These are phyloP conservation scores for Neomicropteryx cornuta DNA, from an alignment of 1,140 invertebrate genomes.

Conservation along the genomic window DNA sequence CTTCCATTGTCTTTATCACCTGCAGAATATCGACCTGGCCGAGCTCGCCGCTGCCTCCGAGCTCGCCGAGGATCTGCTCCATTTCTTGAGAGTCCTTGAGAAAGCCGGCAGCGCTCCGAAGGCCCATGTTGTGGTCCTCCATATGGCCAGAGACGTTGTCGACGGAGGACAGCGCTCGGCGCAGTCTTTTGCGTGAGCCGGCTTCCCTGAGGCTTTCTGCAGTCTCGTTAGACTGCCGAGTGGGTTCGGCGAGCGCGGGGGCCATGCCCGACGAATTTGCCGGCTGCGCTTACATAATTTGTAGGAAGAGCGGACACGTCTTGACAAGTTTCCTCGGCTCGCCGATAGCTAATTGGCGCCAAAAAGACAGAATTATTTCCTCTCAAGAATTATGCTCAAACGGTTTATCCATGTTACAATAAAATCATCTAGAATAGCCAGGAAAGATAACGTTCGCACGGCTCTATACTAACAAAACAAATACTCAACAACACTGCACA, in stretches of 20 bases:
- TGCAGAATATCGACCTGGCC: slow-evolving; percentile 48
- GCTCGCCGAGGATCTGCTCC: slow-evolving; percentile 45
- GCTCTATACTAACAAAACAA: slow-evolving; percentile 30
- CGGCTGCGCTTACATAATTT: slow-evolving; percentile 25
- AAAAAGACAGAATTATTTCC: too few species aligned
- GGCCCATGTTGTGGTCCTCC: slow-evolving; percentile 59
- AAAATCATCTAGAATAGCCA: slow-evolving; percentile 12
- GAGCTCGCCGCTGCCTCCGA: slow-evolving; percentile 38
- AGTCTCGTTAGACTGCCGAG: slow-evolving; percentile 21
- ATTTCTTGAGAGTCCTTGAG: slow-evolving; percentile 39
- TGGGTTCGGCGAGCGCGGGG: slow-evolving; percentile 43
- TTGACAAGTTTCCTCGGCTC: slow-evolving; percentile 17
- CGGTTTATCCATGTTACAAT: slow-evolving; percentile 29
- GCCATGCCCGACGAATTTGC: slow-evolving; percentile 39
- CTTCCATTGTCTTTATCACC: slow-evolving; percentile 55
- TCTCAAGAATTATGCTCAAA: too few species aligned
- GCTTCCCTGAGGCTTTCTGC: slow-evolving; percentile 19
- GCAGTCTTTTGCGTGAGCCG: slow-evolving; percentile 10
- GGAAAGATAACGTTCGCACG: slow-evolving; percentile 19
- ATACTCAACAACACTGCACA: slow-evolving; percentile 23
- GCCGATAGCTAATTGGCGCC: too few species aligned
- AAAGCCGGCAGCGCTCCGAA: slow-evolving; percentile 32
- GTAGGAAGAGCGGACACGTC: slow-evolving; percentile 29
- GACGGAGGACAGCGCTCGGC: slow-evolving; percentile 31
- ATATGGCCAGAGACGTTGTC: slow-evolving; percentile 42